These are phyloP conservation scores for Cyanoramphus novaezelandiae DNA, from an alignment of 2,113 vertebrate genomes.

Conservation along the genomic window DNA sequence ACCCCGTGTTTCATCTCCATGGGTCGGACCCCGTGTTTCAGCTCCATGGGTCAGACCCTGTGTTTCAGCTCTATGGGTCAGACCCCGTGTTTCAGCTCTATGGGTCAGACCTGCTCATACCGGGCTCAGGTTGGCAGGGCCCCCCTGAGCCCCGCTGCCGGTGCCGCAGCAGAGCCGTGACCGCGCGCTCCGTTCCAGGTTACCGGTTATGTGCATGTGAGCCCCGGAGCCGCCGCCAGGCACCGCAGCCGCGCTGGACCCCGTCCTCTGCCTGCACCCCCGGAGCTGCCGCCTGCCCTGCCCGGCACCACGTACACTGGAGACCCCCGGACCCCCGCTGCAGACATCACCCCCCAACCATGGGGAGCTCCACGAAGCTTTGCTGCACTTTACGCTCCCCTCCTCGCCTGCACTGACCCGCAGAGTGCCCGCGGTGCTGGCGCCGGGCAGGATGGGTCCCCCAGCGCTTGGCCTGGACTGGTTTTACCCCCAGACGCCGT, in stretches of 20 bases:
- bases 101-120: rapidly evolving
- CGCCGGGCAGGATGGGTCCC: too few relatives aligned
- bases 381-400: not conserved
- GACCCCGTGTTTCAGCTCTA: not conserved
- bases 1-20: not conserved
- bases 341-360: not conserved
- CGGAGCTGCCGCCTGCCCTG: not conserved
- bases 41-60: not conserved
- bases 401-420: not conserved
- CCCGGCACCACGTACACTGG: not conserved
- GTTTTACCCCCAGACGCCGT: not conserved
- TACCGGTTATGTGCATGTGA: slow-evolving; percentile 50
- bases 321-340: not conserved
- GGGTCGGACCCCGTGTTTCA: not conserved
- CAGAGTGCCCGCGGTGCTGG: too few relatives aligned
- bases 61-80: not conserved
- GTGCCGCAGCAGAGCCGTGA: rapidly evolving
- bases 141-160: not conserved
- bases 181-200: not conserved
- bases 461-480: not conserved
- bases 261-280: not conserved
- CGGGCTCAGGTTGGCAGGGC: not conserved
- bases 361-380: not conserved
- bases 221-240: not conserved
- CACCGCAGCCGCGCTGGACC: not conserved